These are phyloP conservation scores for Hermetia illucens DNA, from an alignment of 1,140 invertebrate species.

Conservation along the genomic window DNA sequence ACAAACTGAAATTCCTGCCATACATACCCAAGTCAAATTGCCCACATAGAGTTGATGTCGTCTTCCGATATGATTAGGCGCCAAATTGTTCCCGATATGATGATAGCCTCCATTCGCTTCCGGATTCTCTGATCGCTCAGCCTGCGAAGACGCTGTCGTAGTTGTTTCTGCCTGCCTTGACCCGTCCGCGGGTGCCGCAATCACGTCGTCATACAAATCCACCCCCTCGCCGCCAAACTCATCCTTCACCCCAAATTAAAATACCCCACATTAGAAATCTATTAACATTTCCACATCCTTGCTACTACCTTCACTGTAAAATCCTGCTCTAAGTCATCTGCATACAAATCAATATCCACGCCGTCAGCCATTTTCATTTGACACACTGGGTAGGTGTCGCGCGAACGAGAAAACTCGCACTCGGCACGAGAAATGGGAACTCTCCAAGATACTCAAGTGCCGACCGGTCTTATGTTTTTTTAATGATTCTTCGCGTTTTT, in stretches of 20 bases:
- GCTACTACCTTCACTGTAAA: constrained; percentile 52
- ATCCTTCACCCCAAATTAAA: constrained; percentile 56
- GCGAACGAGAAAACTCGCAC: too few species aligned
- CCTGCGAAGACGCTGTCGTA: not conserved
- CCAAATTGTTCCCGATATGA: constrained; percentile 54
- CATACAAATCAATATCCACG: constrained; percentile 92
- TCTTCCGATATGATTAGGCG: constrained; percentile 51
- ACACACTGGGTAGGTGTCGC: too few species aligned
- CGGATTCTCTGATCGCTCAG: constrained; percentile 17
- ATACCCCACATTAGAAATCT: too few species aligned
- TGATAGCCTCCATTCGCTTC: constrained; percentile 54
- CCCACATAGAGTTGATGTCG: constrained; percentile 87
- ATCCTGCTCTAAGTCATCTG: constrained; percentile 89
- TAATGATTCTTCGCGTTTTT: too few species aligned
- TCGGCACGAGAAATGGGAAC: too few species aligned
- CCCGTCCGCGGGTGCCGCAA: constrained; percentile 38
- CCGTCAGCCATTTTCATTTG: constrained; percentile 75
- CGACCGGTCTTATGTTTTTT: too few species aligned
- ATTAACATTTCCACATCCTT: too few species aligned
- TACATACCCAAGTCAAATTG: constrained; percentile 76
- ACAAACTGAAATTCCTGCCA: too few species aligned
- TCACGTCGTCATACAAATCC: constrained; percentile 94
- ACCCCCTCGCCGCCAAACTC: constrained; percentile 74
- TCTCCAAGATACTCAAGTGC: too few species aligned
- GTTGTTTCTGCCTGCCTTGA: constrained; percentile 15